Conservation (phyloP, 2,113 vertebrate species). For the Trogon melanurus region DNA sequence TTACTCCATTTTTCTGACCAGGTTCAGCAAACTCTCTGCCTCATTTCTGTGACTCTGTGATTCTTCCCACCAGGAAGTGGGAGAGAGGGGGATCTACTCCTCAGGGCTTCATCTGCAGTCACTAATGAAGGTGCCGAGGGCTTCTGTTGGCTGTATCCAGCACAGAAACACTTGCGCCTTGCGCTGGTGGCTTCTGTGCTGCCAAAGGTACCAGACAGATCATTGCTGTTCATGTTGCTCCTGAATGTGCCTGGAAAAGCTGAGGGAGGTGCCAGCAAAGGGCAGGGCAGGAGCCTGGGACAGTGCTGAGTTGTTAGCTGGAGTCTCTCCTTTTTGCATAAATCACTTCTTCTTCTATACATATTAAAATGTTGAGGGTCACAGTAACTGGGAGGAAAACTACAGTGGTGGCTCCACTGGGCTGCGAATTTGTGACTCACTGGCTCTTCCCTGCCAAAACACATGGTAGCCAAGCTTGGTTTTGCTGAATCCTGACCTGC, state of each 20-base stretch:
- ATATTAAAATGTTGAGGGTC: neutral
- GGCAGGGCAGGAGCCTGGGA: neutral
- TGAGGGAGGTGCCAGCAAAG: neutral
- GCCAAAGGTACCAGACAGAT: neutral
- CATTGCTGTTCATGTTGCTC: neutral
- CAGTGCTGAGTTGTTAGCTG: neutral
- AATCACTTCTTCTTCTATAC: neutral
- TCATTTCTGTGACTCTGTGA: neutral
- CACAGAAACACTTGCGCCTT: neutral
- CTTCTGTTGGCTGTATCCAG: neutral
- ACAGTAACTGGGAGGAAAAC: neutral
- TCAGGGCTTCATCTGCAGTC: neutral
- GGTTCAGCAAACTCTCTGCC: neutral
- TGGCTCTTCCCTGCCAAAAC: neutral
- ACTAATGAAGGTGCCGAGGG: rapidly evolving
- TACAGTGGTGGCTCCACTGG: neutral
- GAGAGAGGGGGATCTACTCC: neutral
- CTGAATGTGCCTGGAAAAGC: neutral
- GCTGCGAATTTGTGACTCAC: neutral
- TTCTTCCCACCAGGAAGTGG: neutral
- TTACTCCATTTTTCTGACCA: neutral
- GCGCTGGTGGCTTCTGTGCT: neutral
- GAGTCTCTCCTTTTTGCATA: neutral
- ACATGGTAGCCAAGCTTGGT: neutral
- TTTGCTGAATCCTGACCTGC: neutral